phyloP scores from a whole-genome alignment of 2,797 vertebrate species.

The Hyperoplus lanceolatus region DNA sequence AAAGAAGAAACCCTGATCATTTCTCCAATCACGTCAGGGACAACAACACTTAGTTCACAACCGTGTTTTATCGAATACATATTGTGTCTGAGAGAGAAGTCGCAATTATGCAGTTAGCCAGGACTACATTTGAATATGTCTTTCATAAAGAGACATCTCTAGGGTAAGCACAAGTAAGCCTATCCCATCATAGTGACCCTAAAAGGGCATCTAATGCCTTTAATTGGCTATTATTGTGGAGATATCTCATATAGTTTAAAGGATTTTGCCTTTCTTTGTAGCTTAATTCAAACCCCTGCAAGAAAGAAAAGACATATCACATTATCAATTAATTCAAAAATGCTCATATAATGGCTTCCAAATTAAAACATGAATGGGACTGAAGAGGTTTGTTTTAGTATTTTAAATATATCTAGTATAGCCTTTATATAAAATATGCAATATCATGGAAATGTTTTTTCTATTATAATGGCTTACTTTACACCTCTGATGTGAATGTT shows the following conservation, averaged over 20 bases:
- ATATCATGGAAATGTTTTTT: not conserved
- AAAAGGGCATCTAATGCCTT: constrained; percentile 22
- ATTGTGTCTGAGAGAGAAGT: too few relatives aligned
- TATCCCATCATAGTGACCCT: constrained; percentile 25
- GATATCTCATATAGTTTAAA: not conserved
- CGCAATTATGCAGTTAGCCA: constrained; percentile 2
- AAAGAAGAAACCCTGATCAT: not conserved
- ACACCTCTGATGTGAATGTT: constrained; percentile 14
- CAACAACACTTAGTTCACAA: too few relatives aligned
- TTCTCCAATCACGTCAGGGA: not conserved
- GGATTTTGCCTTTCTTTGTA: not conserved
- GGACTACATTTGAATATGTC: constrained; percentile 5
- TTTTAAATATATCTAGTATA: too few relatives aligned
- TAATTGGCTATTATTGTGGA: constrained; percentile 2
- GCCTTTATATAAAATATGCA: not conserved
- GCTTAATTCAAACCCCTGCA: not conserved
- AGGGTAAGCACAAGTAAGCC: constrained; percentile 24
- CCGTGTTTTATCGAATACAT: not conserved
- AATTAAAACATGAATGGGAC: not conserved
- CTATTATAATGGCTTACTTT: constrained; percentile 8
- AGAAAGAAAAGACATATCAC: not conserved
- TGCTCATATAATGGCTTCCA: not conserved
- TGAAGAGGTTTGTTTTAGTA: not conserved
- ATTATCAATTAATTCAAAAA: not conserved
- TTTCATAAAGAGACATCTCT: constrained; percentile 41